Evolutionary conservation across 2,888 invertebrate genomes (phyloP), one percentile per base, ranked within the genome.

Genomic region (Arenicola marina): DNA sequence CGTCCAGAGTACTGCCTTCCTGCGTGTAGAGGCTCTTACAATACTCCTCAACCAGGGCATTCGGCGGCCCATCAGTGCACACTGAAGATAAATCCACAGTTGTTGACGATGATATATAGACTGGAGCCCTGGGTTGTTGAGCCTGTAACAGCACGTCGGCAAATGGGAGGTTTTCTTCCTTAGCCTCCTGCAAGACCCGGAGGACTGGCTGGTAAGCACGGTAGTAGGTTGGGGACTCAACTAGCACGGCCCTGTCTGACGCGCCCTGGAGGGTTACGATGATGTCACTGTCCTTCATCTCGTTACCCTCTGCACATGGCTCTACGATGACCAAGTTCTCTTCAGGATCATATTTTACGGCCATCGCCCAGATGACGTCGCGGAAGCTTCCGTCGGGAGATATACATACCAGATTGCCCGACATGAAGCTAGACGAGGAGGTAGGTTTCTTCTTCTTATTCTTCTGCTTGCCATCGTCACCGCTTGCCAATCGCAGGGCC

Each of bases 181-280:
- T 82, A 55, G 88, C 86, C 0, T 81, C 82, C 74, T 90, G 87
- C 24, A 92, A 76, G n/a, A 89, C 89, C 70, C 86, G 87, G 58
- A 91, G 83, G 0, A 91, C 89, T 73, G 89, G 88, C 66, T 88
- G 86, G 75, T 92, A 92, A 0, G 91, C 90, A 75, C 91, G 91
- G 75, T 92, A 91, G 79, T 89, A 92, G 0, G 89, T 88, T 57
- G 88, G 88, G 61, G 90, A 89, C 77, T 91, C 91, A 1, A 90
- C 86, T 89, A 92, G 89, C 0, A 88, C 32, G 2, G 38, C 53
- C 3, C 53, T 32, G 2, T 38, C 51, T 28, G 31, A 48, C 4
- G 48, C 38, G 15, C 32, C 33, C 7, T 21, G n/a, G 2, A 67
- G 53, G 7, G 24, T n/a, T 11, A 48, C 34, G 18, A 67, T 44